These are phyloP conservation scores for Micromesistius poutassou DNA, from an alignment of 2,797 vertebrate species.

Conservation along the genomic window DNA sequence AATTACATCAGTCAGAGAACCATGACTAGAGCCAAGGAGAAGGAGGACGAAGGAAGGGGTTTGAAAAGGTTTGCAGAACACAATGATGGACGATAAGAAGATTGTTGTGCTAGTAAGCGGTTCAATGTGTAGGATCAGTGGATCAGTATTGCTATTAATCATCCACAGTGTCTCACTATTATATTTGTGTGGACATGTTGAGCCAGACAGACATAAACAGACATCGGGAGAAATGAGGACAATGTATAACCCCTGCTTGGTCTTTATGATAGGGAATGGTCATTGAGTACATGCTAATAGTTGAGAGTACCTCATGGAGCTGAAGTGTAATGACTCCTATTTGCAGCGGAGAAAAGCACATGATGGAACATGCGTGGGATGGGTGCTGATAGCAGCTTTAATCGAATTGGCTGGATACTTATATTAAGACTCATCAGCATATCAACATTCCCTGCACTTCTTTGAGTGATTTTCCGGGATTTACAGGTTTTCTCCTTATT, in stretches of 20 bases:
- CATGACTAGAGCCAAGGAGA: not conserved
- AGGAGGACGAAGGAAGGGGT: not conserved
- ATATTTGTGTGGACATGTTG: not conserved
- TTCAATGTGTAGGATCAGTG: not conserved
- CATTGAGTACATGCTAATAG: not conserved
- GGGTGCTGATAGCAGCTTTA: constrained; percentile 2
- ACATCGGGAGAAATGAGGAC: not conserved
- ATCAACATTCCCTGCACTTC: not conserved
- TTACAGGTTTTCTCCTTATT: not conserved
- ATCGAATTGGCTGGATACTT: not conserved
- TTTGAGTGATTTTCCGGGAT: not conserved
- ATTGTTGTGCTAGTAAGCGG: not conserved
- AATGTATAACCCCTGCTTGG: not conserved
- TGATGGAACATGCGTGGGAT: not conserved
- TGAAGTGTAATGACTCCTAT: not conserved
- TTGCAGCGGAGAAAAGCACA: not conserved
- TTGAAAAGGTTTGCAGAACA: not conserved
- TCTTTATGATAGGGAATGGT: not conserved
- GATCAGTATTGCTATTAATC: not conserved
- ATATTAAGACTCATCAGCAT: not conserved
- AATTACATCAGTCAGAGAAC: not conserved
- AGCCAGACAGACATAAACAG: not conserved
- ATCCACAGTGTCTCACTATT: not conserved
- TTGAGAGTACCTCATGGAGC: not conserved
- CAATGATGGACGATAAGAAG: not conserved